A percentile compares a stretch with the other conserved stretches of the same genome.
phyloP scores from a whole-genome alignment of 2,888 invertebrate species.

The Cosmopolites sordidus region DNA sequence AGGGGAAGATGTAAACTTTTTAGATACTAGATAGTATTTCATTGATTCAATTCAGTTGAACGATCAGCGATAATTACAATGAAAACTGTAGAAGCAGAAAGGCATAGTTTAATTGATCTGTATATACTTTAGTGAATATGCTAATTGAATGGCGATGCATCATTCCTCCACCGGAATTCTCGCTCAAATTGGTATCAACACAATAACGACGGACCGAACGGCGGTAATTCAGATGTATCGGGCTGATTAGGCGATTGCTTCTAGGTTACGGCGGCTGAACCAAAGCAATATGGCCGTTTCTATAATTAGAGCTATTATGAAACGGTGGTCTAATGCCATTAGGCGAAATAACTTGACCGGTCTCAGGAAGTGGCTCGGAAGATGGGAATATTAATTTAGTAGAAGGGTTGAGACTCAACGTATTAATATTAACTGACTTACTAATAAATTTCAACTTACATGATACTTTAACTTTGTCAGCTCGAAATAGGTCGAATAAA shows the following conservation, averaged over 20 bases:
- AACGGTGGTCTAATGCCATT: constrained; percentile 17
- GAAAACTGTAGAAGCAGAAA: too few relatives aligned
- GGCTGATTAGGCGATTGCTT: constrained; percentile 13
- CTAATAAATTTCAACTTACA: constrained; percentile 2
- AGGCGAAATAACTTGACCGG: constrained; percentile 10
- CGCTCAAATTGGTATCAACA: constrained; percentile 9
- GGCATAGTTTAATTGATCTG: too few relatives aligned
- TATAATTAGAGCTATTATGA: constrained; percentile 17
- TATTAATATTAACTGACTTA: constrained; percentile 11
- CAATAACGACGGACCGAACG: constrained; percentile 3
- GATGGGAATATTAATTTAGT: constrained; percentile 17
- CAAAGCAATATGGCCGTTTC: constrained; percentile 15
- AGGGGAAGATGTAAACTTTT: too few relatives aligned
- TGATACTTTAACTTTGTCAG: too few relatives aligned
- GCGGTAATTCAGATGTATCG: constrained; percentile 17
- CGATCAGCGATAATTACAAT: too few relatives aligned
- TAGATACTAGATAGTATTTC: too few relatives aligned
- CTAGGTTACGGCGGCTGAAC: constrained; percentile 13
- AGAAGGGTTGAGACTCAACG: not conserved
- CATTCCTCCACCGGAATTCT: constrained; percentile 4
- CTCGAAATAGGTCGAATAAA: too few relatives aligned
- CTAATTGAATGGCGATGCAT: constrained; percentile 1
- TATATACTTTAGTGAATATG: not conserved
- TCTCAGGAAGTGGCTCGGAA: constrained; percentile 14
- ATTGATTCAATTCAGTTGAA: too few relatives aligned